A percentile compares a stretch with the other conserved stretches of the same genome.
phyloP scores from a whole-genome alignment of 2,113 vertebrate genomes.

The Sceloporus undulatus region DNA sequence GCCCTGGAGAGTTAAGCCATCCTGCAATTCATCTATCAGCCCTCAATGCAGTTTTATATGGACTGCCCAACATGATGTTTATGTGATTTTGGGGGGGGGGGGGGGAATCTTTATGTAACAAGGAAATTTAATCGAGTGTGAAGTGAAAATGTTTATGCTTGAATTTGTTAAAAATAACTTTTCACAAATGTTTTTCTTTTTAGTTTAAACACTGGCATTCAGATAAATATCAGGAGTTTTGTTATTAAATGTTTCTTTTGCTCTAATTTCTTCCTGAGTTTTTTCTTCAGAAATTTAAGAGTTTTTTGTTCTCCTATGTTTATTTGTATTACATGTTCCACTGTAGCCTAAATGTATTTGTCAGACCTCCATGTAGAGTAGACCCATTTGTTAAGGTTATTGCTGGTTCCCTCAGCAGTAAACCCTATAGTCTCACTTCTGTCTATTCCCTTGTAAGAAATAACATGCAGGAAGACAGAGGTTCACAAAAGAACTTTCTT shows the following conservation, averaged over 20 bases:
- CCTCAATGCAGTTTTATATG: conserved; percentile 83
- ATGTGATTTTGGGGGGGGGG: conserved; percentile 17
- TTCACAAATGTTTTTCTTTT: not conserved
- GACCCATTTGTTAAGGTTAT: too few species aligned
- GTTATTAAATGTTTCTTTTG: not conserved
- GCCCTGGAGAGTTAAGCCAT: conserved; percentile 18
- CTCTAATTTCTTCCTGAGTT: not conserved
- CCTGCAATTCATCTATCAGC: conserved; percentile 50
- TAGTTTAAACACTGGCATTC: not conserved
- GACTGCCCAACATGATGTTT: conserved; percentile 79
- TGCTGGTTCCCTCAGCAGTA: too few species aligned
- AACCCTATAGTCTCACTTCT: too few species aligned
- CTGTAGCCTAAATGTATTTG: too few species aligned
- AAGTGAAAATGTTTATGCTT: not conserved
- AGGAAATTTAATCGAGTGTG: not conserved
- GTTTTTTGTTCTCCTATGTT: too few species aligned
- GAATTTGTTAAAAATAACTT: not conserved
- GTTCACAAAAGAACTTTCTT: too few species aligned
- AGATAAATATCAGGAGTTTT: not conserved
- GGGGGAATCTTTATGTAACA: not conserved
- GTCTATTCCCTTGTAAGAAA: too few species aligned
- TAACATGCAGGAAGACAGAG: too few species aligned
- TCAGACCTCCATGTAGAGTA: too few species aligned
- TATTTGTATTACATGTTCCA: not conserved
- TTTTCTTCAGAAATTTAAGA: not conserved